Evolutionary conservation across 2,888 invertebrate species (phyloP), one percentile per base, ranked within the genome.

Genomic region (Calephelis perditalis): DNA sequence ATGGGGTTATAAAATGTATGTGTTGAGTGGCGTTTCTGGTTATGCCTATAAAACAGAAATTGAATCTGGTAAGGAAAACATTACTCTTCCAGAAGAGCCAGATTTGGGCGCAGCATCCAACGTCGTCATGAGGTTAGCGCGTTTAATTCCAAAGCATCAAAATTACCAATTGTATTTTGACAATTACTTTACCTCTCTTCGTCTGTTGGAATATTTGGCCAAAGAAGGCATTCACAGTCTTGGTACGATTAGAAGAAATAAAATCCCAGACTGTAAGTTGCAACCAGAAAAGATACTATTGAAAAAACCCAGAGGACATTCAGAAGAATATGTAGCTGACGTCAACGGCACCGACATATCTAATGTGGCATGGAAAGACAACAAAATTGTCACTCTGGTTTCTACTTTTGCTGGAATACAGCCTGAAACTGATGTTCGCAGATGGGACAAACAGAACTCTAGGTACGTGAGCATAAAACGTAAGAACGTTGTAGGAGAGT

Each of bases 291-390:
- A 56, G 69, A 73, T 65, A 10, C 63, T 74, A 60, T 69, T 70
- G 11, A 72, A 74, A 64, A 62, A 71, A 57, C 71, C 70, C 7
- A 71, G 10, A 45, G 7, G 45, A 9, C 9, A 45, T 45, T 45
- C 45, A 11, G 45, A 11, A 45, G 45, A 45, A 45, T 45, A 11
- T 11, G 45, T 45, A 73, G 59, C 58, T 67, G 7, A 62, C 59
- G 37, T 68, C 58, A 63, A 72, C 62, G 69, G 65, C 56, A 65
- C 66, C 15, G 61, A 61, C 43, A 45, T 59, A 11, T 64, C 69
- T 37, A 68, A 60, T 59, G 72, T 77, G 45, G 65, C 69, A 11
- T 79, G 77, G 75, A 73, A 72, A 63, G 74, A 77, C 63, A 79
- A 79, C 63, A 78, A 78, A 71, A 65, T 71, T 63, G 76, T 79